A percentile compares a stretch with the other conserved stretches of the same genome.
phyloP scores from a whole-genome alignment of 2,797 vertebrate species.

The Emydoidea blandingii region DNA sequence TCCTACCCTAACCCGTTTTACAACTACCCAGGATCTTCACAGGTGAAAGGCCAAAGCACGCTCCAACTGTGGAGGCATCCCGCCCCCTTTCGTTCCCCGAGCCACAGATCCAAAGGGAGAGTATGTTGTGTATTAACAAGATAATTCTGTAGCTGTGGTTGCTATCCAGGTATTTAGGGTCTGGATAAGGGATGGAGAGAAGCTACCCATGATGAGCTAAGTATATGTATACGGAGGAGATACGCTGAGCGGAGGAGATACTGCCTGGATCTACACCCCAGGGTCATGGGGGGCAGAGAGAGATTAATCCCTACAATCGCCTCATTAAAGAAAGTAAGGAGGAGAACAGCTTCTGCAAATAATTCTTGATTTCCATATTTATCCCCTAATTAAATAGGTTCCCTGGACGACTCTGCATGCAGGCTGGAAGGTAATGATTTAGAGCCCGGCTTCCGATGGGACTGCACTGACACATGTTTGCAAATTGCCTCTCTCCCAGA shows the following conservation, averaged over 20 bases:
- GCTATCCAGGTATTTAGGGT: not conserved
- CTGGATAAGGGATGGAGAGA: rapidly evolving
- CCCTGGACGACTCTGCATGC: slow-evolving; percentile 70
- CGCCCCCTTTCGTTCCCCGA: not conserved
- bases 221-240: not conserved
- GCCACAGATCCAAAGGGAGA: too few species aligned
- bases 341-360: slow-evolving; percentile 70
- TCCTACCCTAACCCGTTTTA: not conserved
- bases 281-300: slow-evolving; percentile 55
- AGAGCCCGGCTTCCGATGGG: slow-evolving; percentile 49
- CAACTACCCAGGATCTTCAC: not conserved
- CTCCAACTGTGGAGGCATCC: not conserved
- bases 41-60: not conserved
- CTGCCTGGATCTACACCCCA: slow-evolving; percentile 27
- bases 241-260: rapidly evolving
- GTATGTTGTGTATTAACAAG: too few species aligned
- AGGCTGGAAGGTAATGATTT: slow-evolving; percentile 74
- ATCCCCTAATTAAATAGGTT: slow-evolving; percentile 78
- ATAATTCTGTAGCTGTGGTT: not conserved
- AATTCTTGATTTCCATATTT: slow-evolving; percentile 81
- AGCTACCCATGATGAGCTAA: not conserved
- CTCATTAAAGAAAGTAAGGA: slow-evolving; percentile 74
- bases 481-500: slow-evolving; percentile 40
- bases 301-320: slow-evolving; percentile 47
- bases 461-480: slow-evolving; percentile 57